Evolutionary conservation across 2,113 vertebrate genomes (phyloP).

Genomic region (Cottus gobio): DNA sequence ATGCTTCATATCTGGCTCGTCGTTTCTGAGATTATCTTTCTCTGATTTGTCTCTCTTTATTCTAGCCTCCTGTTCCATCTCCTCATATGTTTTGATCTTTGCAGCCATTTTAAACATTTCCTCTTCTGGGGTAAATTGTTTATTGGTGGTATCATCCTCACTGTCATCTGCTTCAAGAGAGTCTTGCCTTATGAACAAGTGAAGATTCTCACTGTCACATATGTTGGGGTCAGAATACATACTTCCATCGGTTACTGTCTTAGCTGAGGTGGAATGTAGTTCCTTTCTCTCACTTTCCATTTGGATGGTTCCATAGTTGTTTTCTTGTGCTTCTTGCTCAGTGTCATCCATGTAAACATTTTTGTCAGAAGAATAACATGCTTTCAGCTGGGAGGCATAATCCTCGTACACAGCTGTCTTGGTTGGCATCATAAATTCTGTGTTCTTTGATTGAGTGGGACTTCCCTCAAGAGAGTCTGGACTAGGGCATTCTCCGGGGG

Average conservation of each 20-base stretch:
- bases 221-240: slow-evolving; percentile 86
- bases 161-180: slow-evolving; percentile 66
- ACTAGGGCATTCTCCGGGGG: slow-evolving; percentile 91
- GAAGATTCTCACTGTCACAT: slow-evolving; percentile 72
- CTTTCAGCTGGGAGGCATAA: slow-evolving; percentile 80
- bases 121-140: slow-evolving; percentile 93
- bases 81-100: slow-evolving; percentile 96
- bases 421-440: slow-evolving; percentile 71
- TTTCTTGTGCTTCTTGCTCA: slow-evolving; percentile 35
- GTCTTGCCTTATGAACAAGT: slow-evolving; percentile 76
- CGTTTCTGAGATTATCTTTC: slow-evolving; percentile 44
- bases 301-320: slow-evolving; percentile 71
- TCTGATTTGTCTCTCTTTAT: slow-evolving; percentile 84
- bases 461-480: slow-evolving; percentile 94
- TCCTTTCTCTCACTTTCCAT: slow-evolving; percentile 85
- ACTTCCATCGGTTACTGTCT: slow-evolving; percentile 81
- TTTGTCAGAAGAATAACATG: slow-evolving; percentile 66
- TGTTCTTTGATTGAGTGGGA: slow-evolving; percentile 82
- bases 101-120: slow-evolving; percentile 99
- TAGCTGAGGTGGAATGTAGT: slow-evolving; percentile 79
- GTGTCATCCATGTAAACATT: slow-evolving; percentile 42
- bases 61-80: slow-evolving; percentile 93
- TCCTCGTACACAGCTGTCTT: slow-evolving; percentile 77
- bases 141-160: slow-evolving; percentile 74
- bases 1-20: slow-evolving; percentile 72